Base-by-base conservation (phyloP, 2,888 invertebrate genomes). In the Andrena flavipes region DNA sequence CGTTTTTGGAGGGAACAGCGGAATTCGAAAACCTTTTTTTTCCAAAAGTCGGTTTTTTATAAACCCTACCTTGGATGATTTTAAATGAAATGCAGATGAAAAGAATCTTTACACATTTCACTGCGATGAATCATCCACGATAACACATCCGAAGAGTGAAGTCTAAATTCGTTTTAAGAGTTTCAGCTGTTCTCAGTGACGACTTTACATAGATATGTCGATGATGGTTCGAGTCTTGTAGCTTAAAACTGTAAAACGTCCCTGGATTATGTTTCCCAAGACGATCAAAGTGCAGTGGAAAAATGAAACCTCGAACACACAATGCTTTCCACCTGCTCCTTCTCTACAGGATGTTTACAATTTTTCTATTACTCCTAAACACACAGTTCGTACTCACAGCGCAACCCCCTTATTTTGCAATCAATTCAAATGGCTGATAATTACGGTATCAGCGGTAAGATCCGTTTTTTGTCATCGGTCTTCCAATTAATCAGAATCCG, bases 341-440 rank as follows among this genome's bases (percentile, higher is more conserved):
- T 42, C 23, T 16, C 4, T 42, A 29, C 23, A 54, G 30, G 54
- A 56, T 48, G 30, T 13, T 64, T 72, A 48, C 59, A 67, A 73
- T 79, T 70, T 70, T 68, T 76, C 63, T 56, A 48, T 79, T 48
- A 29, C 30, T 64, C 23, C n/a, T 42, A 30, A 65, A 42, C 42
- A 13, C 42, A 48, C 59, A 13, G 59, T 56, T 20, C 10, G 10
- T 20, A 20, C 16, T 10, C 6, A 51, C 60, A 42, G 4, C n/a
- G n/a, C 13, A 0, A 30, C 1, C 51, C 26, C 8, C 48, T 63
- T 62, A 67, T 81, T 86, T 75, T 71, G 49, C 74, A 87, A 84
- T 87, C 78, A 70, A 87, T 87, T 83, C 74, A 76, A 87, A 87
- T 72, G 76, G 72, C 71, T 70, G 78, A 51, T 87, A 83, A 87